Evolutionary conservation across 2,113 vertebrate species (phyloP).

Genomic region (Macrotus californicus): DNA sequence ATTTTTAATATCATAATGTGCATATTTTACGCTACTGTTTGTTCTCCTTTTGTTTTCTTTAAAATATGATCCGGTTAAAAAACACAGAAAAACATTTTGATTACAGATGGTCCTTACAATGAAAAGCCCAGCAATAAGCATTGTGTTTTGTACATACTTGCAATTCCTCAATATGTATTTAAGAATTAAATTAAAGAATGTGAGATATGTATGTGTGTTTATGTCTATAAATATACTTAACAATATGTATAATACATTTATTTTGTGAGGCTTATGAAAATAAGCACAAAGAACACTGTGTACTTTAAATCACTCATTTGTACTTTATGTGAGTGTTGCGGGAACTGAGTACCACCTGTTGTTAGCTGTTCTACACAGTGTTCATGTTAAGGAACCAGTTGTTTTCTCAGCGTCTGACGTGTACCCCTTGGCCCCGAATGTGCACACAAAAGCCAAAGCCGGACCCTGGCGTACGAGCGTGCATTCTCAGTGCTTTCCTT

Average conservation of each 20-base stretch:
- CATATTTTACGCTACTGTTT: neutral
- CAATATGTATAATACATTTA: neutral
- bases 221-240: neutral
- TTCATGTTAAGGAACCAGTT: neutral
- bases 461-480: fast-evolving
- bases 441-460: neutral
- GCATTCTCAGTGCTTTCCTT: neutral
- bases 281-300: neutral
- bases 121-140: neutral
- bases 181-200: slow-evolving; percentile 19
- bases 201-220: neutral
- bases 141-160: neutral
- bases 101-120: neutral
- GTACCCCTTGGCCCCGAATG: neutral
- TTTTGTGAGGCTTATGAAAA: slow-evolving; percentile 19
- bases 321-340: neutral
- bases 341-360: neutral
- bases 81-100: neutral
- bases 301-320: neutral
- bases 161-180: neutral
- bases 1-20: neutral
- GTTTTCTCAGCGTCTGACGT: neutral
- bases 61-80: neutral
- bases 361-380: neutral
- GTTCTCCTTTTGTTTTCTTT: neutral